Percentiles rank a stretch among this genome's conserved stretches.
phyloP scores from a whole-genome alignment of 1,140 invertebrate species.

The Meloidogyne chitwoodi region DNA sequence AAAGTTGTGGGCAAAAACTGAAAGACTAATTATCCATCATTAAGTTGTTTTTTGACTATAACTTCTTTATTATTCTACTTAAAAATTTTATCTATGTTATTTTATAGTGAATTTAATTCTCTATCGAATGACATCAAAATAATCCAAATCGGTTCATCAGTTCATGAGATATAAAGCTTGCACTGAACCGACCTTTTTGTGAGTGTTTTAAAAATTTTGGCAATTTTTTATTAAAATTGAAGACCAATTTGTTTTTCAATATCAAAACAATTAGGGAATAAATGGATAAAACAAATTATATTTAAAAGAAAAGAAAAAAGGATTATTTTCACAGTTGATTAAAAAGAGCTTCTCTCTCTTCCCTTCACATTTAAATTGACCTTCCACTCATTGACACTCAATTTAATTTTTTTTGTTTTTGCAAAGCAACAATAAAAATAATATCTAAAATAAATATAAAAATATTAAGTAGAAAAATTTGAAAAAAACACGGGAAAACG shows the following conservation, averaged over 20 bases:
- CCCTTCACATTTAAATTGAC: background rate
- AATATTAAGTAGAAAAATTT: background rate
- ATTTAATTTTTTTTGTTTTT: background rate
- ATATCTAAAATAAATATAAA: background rate
- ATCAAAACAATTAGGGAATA: background rate
- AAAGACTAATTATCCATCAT: background rate
- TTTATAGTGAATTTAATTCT: background rate
- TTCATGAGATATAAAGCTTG: background rate
- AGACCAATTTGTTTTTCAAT: background rate
- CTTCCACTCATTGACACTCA: background rate
- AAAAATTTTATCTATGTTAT: background rate
- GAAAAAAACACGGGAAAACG: background rate
- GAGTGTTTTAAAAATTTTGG: background rate
- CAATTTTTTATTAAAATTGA: background rate
- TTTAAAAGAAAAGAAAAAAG: background rate
- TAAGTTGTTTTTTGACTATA: background rate
- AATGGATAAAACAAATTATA: background rate
- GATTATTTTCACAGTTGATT: background rate
- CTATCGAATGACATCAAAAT: background rate
- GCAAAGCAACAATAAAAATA: background rate
- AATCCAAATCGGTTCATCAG: background rate
- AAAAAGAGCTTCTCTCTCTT: background rate
- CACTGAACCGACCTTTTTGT: background rate
- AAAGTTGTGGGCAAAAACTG: background rate
- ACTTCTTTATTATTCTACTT: background rate